Evolutionary conservation across 2,113 vertebrate genomes (phyloP), one percentile per base, ranked within the genome.

Genomic region (Syrrhaptes paradoxus): DNA sequence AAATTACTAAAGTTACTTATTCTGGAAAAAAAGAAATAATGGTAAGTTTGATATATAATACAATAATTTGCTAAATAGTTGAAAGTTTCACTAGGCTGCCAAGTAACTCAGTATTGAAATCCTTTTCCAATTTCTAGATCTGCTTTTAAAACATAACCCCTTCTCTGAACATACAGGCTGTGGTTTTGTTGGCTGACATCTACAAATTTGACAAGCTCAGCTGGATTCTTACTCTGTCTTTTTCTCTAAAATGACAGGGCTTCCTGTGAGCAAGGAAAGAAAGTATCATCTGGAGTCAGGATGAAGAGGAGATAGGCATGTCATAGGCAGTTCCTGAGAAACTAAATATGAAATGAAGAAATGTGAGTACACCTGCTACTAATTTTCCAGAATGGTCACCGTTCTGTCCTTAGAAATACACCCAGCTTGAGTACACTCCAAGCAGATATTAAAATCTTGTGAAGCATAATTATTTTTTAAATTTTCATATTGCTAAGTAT

Each of bases 381-480:
- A 13, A 25, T 31, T 75, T 78, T 90, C 34, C n/a, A 75, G 17
- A 90, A 36, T 7, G 13, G 11, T 78, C 48, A 22, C 24, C 32
- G 11, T 67, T 55, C 36, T 63, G 32, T 77, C 32, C 41, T 66
- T 43, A 57, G 54, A 76, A 62, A 66, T n/a, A 75, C 17, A 28
- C 22, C 3, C 52, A 72, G 34, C 17, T 0, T 16, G 7, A 45
- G 19, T 17, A 31, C 19, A 8, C 16, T 49, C 55, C 43, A 86
- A 88, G 29, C 13, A 48, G n/a, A 16, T 46, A 54, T 1, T 0
- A 0, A 57, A 43, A 28, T 21, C 70, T 43, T 73, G 4, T 71
- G 57, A 87, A 49, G 24, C n/a, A 24, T 6, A 55, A n/a, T 16
- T 71, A 1, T 4, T 66, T 86, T 51, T 63, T 28, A 63, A 80